Evolutionary conservation across 2,113 vertebrate species (phyloP).

Genomic region (Varanus komodoensis): DNA sequence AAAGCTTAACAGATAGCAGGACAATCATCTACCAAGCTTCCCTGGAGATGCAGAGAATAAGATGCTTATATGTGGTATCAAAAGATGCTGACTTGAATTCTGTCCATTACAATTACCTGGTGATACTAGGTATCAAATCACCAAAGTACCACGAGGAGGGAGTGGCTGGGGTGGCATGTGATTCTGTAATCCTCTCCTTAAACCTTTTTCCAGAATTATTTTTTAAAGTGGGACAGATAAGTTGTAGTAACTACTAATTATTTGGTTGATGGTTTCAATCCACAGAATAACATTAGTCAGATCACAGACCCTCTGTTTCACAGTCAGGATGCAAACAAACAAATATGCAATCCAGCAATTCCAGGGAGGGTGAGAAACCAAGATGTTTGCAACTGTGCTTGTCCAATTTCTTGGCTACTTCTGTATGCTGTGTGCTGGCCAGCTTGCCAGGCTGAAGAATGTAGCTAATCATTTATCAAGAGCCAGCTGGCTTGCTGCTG

Average conservation of each 20-base stretch:
- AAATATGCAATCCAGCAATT: not conserved
- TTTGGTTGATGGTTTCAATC: not conserved
- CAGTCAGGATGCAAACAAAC: not conserved
- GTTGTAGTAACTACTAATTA: not conserved
- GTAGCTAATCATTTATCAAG: slow-evolving; percentile 38
- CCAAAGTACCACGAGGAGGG: not conserved
- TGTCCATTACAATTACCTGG: not conserved
- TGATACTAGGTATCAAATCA: not conserved
- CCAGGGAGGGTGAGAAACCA: not conserved
- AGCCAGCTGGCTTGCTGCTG: slow-evolving; percentile 28
- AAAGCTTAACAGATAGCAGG: not conserved
- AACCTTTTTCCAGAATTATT: not conserved
- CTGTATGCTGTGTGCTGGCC: slow-evolving; percentile 18
- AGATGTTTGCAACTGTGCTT: not conserved
- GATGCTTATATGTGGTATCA: not conserved
- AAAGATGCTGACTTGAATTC: not conserved
- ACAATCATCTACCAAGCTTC: not conserved
- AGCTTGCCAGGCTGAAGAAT: slow-evolving; percentile 27
- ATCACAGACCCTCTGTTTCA: not conserved
- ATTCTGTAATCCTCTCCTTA: not conserved
- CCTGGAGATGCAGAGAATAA: not conserved
- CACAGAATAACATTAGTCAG: not conserved
- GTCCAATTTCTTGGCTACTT: slow-evolving; percentile 2
- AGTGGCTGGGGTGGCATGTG: too few relatives aligned
- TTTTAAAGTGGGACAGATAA: not conserved